These are phyloP conservation scores for Drosophila bocki DNA, from an alignment of 1,140 invertebrate species.

Conservation along the genomic window DNA sequence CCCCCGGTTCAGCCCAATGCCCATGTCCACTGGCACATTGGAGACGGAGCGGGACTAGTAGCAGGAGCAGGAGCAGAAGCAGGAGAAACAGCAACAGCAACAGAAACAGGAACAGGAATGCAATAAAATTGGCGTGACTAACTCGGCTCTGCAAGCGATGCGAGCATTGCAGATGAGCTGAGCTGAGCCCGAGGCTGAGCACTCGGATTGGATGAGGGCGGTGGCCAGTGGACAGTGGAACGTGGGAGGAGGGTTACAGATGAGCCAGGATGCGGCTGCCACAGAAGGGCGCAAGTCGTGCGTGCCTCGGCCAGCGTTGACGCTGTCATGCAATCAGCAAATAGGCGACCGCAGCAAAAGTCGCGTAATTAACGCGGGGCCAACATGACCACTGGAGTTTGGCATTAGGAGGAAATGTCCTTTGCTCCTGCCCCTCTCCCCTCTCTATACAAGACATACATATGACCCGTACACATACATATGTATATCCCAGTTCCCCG, in stretches of 20 bases:
- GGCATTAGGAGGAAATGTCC: slow-evolving; percentile 9
- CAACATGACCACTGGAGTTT: slow-evolving; percentile 30
- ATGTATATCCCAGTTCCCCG: slow-evolving; percentile 1
- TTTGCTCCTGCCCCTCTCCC: background rate
- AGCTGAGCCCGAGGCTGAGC: slow-evolving; percentile 29
- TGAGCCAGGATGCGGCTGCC: slow-evolving; percentile 7
- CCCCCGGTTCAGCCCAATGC: background rate
- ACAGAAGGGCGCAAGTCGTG: slow-evolving; percentile 56
- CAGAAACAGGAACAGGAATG: slow-evolving; percentile 62
- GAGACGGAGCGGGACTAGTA: background rate
- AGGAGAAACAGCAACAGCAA: slow-evolving; percentile 8
- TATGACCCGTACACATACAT: background rate
- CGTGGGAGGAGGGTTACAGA: background rate
- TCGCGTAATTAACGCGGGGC: slow-evolving; percentile 76
- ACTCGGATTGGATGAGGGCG: background rate
- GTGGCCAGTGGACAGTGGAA: background rate
- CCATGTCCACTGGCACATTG: background rate
- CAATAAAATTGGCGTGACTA: slow-evolving; percentile 81
- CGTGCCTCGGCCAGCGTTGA: slow-evolving; percentile 67
- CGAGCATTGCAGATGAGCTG: slow-evolving; percentile 41
- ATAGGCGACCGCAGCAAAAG: slow-evolving; percentile 79
- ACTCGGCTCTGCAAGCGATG: slow-evolving; percentile 44
- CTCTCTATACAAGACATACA: background rate
- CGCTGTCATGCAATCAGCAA: slow-evolving; percentile 77
- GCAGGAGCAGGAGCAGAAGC: background rate